Evolutionary conservation across 2,797 vertebrate species (phyloP).

Genomic region (Botia almorhae): DNA sequence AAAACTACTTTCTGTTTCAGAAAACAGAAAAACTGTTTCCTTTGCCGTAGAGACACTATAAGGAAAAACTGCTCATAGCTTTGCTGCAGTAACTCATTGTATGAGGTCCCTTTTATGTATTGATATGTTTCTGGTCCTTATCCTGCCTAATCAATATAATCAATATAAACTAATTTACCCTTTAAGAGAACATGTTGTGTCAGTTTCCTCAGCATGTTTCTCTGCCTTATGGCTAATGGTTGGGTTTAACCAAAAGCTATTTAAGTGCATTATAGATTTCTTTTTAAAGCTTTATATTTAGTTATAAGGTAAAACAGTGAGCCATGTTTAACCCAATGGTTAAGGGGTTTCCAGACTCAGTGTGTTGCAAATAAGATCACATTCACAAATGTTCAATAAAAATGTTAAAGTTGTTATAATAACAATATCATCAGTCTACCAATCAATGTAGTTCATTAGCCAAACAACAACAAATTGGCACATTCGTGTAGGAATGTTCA

Average conservation of each 20-base stretch:
- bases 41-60: constrained; percentile 56
- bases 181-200: neutral
- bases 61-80: constrained; percentile 45
- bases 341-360: too few species aligned
- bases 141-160: constrained; percentile 18
- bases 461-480: too few species aligned
- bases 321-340: too few species aligned
- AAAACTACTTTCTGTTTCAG: constrained; percentile 46
- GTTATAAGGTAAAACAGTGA: too few species aligned
- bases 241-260: neutral
- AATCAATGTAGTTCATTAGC: too few species aligned
- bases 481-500: too few species aligned
- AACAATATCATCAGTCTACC: too few species aligned
- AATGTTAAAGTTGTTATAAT: too few species aligned
- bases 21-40: constrained; percentile 63
- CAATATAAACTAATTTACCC: constrained; percentile 8
- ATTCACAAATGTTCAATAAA: too few species aligned
- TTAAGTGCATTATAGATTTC: neutral
- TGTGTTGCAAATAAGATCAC: too few species aligned
- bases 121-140: constrained; percentile 1
- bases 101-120: constrained; percentile 27
- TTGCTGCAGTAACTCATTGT: constrained; percentile 22
- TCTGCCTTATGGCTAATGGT: neutral
- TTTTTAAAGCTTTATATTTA: too few species aligned
- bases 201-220: neutral